Conservation (phyloP, 1,140 invertebrate species). For the Carposina sasakii region DNA sequence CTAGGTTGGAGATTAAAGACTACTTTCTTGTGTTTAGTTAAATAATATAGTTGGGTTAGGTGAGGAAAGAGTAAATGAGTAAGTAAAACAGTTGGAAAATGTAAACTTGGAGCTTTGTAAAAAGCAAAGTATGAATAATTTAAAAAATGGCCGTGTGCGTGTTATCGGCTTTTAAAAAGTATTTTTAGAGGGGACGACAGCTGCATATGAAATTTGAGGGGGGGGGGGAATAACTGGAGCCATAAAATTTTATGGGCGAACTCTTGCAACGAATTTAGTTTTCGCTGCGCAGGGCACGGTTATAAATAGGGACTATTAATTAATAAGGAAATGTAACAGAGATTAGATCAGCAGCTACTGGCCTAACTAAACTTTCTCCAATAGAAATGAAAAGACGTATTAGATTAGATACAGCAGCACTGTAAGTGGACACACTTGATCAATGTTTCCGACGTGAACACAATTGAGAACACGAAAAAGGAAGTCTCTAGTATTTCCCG, state of each 20-base stretch:
- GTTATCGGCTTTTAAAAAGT: conserved; percentile 12
- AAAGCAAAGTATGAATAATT: too few species aligned
- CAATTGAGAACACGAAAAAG: conserved; percentile 34
- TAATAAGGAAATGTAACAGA: neutral
- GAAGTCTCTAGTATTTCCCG: conserved; percentile 27
- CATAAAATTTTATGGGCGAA: too few species aligned
- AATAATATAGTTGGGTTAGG: too few species aligned
- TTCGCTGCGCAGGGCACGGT: too few species aligned
- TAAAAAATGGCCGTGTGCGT: conserved; percentile 15
- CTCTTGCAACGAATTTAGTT: conserved; percentile 6
- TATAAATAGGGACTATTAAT: conserved; percentile 7
- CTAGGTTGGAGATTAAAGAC: too few species aligned
- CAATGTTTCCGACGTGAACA: conserved; percentile 47
- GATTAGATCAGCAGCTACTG: too few species aligned
- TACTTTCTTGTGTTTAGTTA: too few species aligned
- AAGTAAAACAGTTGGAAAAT: too few species aligned
- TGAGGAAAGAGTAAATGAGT: too few species aligned
- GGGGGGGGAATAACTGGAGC: too few species aligned
- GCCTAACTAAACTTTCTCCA: conserved; percentile 49
- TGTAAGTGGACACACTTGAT: conserved; percentile 43
- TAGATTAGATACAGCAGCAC: conserved; percentile 43
- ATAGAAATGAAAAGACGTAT: conserved; percentile 35
- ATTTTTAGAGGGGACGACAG: conserved; percentile 12
- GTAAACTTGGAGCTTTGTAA: too few species aligned
- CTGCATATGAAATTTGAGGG: too few species aligned